phyloP scores from a whole-genome alignment of 2,888 invertebrate genomes.

The Drosophila lutescens region DNA sequence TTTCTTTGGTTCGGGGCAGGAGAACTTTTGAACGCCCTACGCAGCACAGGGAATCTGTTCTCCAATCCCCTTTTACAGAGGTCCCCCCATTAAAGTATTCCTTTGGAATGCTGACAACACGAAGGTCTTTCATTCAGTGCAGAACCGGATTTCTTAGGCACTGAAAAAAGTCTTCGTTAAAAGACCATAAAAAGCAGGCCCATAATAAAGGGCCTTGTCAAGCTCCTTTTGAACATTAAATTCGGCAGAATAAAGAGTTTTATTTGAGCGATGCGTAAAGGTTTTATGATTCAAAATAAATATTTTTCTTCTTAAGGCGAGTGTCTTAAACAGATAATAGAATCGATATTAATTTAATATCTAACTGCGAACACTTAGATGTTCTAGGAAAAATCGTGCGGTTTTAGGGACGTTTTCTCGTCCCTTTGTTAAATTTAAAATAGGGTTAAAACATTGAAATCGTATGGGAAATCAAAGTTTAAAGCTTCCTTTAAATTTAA shows the following conservation, averaged over 20 bases:
- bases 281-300: background rate
- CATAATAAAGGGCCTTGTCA: constrained; percentile 1
- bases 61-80: background rate
- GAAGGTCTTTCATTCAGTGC: constrained; percentile 39
- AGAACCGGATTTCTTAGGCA: constrained; percentile 34
- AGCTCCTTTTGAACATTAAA: constrained; percentile 15
- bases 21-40: constrained; percentile 31
- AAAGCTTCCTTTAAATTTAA: too few species aligned
- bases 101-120: constrained; percentile 34
- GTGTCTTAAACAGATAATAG: background rate
- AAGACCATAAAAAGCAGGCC: constrained; percentile 14
- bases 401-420: background rate
- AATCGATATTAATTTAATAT: background rate
- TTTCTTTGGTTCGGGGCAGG: constrained; percentile 12
- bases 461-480: too few species aligned
- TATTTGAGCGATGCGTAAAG: background rate
- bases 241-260: background rate
- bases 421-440: too few species aligned
- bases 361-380: too few species aligned
- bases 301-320: too few species aligned
- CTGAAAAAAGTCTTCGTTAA: constrained; percentile 20
- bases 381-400: background rate
- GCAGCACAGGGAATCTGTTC: too few species aligned
- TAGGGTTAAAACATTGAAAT: too few species aligned
- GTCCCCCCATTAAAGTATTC: constrained; percentile 17